Evolutionary conservation across 2,888 invertebrate genomes (phyloP), one percentile per base, ranked within the genome.

Genomic region (Sericinus montela): DNA sequence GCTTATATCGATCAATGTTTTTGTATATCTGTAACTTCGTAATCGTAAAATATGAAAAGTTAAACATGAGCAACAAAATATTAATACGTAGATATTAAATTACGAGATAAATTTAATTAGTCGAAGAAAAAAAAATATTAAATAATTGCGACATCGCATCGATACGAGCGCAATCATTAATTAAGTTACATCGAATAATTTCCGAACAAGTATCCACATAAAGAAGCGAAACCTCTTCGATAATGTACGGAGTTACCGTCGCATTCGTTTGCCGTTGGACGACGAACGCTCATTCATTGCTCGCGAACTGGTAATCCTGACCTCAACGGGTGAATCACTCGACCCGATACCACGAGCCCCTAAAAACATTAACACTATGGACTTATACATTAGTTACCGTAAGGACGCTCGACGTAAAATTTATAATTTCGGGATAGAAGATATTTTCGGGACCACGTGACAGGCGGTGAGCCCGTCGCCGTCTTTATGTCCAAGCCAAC

Each of bases 251-350:
- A 16, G 30, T 34, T 41, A 45, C 23, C 36, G 40, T 16, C 11
- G 38, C 35, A 37, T 23, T 42, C 23, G 23, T 37, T 48, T 1
- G 48, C 40, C 7, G 13, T 30, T 30, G 23, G 25, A 15, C 29
- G 15, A 6, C 14, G 45, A 44, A 14, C 44, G 36, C 55, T 45
- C 59, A 59, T 61, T 60, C 58, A 59, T 61, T 60, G 67, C 68
- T 64, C 67, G 69, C 65, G 67, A 72, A 77, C 75, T 80, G 75
- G 76, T 70, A 72, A 66, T 75, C 72, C 73, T 82, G 81, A 83
- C 80, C 80, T 74, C 74, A 59, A 64, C 51, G 48, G 61, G 69
- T 82, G 82, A 83, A 70, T 83, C 83, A 83, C 65, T 52, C 77
- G 79, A 77, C 76, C 77, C 65, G 72, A 69, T 65, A 63, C 62